Evolutionary conservation across 1,140 invertebrate genomes (phyloP).

Genomic region (Philaenus spumarius): DNA sequence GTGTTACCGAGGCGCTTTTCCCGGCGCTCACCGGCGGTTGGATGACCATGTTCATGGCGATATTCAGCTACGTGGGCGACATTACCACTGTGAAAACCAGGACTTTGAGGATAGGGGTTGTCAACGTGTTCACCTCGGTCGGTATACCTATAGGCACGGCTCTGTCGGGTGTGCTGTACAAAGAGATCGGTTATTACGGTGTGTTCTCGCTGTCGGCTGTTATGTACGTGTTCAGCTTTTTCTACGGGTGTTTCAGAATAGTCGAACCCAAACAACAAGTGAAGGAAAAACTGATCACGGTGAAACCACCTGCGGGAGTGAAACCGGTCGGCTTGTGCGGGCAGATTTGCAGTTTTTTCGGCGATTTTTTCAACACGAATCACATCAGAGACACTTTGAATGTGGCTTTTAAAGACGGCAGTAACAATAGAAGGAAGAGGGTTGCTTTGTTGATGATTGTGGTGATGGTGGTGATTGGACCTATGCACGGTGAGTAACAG

Average conservation of each 20-base stretch:
- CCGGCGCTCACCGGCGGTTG: slow-evolving; percentile 74
- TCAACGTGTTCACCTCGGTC: slow-evolving; percentile 73
- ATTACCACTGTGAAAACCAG: slow-evolving; percentile 72
- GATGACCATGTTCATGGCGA: slow-evolving; percentile 83
- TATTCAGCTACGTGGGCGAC: slow-evolving; percentile 84
- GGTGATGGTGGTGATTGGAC: slow-evolving; percentile 75
- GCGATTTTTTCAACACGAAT: slow-evolving; percentile 62
- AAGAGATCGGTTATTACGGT: slow-evolving; percentile 71
- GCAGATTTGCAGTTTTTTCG: slow-evolving; percentile 19
- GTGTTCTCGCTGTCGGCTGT: slow-evolving; percentile 65
- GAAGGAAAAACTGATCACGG: not conserved
- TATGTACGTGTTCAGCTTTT: slow-evolving; percentile 64
- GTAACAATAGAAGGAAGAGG: slow-evolving; percentile 58
- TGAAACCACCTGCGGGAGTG: slow-evolving; percentile 36
- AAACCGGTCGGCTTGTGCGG: slow-evolving; percentile 22
- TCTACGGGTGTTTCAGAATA: slow-evolving; percentile 59
- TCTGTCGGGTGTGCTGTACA: slow-evolving; percentile 37
- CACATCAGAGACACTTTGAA: slow-evolving; percentile 66
- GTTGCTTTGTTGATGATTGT: slow-evolving; percentile 69
- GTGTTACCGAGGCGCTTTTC: slow-evolving; percentile 66
- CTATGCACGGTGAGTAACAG: slow-evolving; percentile 67
- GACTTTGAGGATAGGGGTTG: slow-evolving; percentile 73
- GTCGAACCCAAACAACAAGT: slow-evolving; percentile 42
- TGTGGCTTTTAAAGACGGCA: slow-evolving; percentile 66
- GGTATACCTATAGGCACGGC: slow-evolving; percentile 57